Percentiles rank a stretch among this genome's conserved stretches.
Evolutionary conservation across 1,140 invertebrate genomes (phyloP).

Genomic region (Drosophila neocordata): DNA sequence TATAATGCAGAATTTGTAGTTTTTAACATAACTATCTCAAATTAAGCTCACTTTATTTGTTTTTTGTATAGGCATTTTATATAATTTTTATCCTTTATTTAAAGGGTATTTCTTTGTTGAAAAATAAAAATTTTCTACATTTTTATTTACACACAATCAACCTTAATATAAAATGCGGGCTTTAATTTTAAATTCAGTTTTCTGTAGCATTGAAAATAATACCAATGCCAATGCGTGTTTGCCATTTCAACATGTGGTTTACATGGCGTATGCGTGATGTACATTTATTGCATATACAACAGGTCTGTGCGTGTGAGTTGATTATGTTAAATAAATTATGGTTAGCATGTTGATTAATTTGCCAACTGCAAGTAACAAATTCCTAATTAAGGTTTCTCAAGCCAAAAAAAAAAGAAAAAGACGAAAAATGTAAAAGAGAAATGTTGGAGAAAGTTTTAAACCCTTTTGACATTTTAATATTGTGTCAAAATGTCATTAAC

Average conservation of each 20-base stretch:
- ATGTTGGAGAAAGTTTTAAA: conserved; percentile 18
- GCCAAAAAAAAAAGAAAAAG: background rate
- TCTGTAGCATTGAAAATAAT: conserved; percentile 30
- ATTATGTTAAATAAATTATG: conserved; percentile 75
- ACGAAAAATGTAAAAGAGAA: too few species aligned
- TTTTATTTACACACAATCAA: background rate
- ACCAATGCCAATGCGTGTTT: conserved; percentile 32
- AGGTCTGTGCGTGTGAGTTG: conserved; percentile 32
- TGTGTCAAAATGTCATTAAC: conserved; percentile 60
- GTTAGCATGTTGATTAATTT: conserved; percentile 55
- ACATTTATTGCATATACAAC: conserved; percentile 35
- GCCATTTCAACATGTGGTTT: conserved; percentile 14
- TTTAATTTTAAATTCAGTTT: conserved; percentile 6
- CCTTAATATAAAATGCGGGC: conserved; percentile 3
- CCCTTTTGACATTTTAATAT: conserved; percentile 67
- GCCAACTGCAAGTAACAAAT: conserved; percentile 45
- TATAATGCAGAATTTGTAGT: too few species aligned
- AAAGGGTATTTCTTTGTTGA: background rate
- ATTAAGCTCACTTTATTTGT: too few species aligned
- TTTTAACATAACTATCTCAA: too few species aligned
- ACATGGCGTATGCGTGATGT: conserved; percentile 57
- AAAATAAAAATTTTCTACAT: background rate
- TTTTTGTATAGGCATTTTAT: too few species aligned
- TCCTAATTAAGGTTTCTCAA: conserved; percentile 39
- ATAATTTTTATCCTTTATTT: background rate